These are phyloP conservation scores for Trissolcus brochymenae DNA, from an alignment of 2,888 invertebrate genomes.

Conservation along the genomic window DNA sequence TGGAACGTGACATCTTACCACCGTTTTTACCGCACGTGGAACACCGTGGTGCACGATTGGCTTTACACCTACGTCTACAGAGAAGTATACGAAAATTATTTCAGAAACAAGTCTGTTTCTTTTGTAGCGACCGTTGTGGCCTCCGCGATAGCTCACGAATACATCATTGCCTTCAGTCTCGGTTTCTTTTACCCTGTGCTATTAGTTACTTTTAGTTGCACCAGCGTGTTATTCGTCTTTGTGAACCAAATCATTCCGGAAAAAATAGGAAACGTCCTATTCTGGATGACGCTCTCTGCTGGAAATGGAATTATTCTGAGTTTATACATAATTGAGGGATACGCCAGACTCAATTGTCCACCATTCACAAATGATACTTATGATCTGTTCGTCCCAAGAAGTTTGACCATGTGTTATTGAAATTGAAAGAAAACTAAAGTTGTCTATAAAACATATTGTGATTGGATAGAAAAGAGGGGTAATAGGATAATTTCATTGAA, in stretches of 20 bases:
- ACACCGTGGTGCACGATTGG: conserved; percentile 96
- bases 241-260: conserved; percentile 71
- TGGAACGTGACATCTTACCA: conserved; percentile 93
- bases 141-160: conserved; percentile 93
- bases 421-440: background rate
- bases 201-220: conserved; percentile 80
- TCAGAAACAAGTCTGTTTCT: conserved; percentile 77
- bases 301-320: conserved; percentile 88
- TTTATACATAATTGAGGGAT: conserved; percentile 91
- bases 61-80: conserved; percentile 92
- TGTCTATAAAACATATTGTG: background rate
- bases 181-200: conserved; percentile 93
- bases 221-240: conserved; percentile 80
- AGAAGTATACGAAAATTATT: conserved; percentile 77
- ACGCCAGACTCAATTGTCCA: conserved; percentile 86
- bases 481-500: conserved; percentile 7
- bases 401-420: conserved; percentile 73
- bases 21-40: conserved; percentile 95
- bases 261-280: conserved; percentile 83
- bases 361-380: conserved; percentile 73
- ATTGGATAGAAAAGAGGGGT: background rate
- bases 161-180: conserved; percentile 86
- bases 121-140: conserved; percentile 84
- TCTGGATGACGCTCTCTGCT: conserved; percentile 88
- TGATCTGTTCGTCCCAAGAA: conserved; percentile 78